Conservation (phyloP, 2,797 vertebrate genomes). For the Argya squamiceps region DNA sequence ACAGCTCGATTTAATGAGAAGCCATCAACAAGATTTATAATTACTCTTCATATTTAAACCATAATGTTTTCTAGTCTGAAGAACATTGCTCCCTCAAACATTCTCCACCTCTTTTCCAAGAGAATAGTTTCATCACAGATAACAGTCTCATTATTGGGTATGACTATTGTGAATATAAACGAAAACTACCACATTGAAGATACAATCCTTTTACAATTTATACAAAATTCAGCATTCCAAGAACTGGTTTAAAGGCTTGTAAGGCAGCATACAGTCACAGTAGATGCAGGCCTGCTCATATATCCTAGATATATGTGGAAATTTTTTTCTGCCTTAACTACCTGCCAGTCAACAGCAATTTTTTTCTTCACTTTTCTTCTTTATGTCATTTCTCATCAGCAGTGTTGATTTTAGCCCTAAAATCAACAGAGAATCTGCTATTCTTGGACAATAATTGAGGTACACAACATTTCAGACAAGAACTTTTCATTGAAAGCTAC, state of each 20-base stretch:
- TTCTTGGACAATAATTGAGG: neutral
- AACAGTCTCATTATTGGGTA: neutral
- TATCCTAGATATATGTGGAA: neutral
- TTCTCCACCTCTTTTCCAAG: neutral
- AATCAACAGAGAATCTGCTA: neutral
- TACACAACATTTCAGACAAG: neutral
- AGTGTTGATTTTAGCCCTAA: neutral
- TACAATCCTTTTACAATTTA: neutral
- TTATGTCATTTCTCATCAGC: neutral
- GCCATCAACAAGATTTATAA: conserved; percentile 32
- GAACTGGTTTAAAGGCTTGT: neutral
- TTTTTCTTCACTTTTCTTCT: neutral
- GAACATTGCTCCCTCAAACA: neutral
- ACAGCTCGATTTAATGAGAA: neutral
- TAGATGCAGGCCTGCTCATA: neutral
- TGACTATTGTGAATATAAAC: neutral
- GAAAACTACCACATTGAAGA: neutral
- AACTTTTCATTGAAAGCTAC: neutral
- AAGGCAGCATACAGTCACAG: neutral
- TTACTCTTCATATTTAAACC: conserved; percentile 15
- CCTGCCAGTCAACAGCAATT: neutral
- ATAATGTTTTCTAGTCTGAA: neutral
- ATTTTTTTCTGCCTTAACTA: neutral
- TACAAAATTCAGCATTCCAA: neutral
- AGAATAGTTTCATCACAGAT: neutral